A percentile compares a stretch with the other conserved stretches of the same genome.
phyloP scores from a whole-genome alignment of 1,140 invertebrate species.

The Cotesia chilonis region DNA sequence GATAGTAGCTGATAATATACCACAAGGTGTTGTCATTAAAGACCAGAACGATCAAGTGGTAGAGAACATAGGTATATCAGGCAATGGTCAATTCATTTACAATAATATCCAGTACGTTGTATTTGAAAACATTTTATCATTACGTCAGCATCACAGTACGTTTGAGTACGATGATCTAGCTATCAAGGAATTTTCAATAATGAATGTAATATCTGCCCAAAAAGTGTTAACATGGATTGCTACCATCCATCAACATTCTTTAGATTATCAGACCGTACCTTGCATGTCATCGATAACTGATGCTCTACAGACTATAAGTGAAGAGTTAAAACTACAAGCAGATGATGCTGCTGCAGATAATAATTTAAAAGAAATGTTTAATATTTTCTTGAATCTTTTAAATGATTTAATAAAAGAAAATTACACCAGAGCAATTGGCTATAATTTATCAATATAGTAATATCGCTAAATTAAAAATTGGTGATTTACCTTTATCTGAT shows the following conservation, averaged over 20 bases:
- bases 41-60: too few species aligned
- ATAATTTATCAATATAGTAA: constrained; percentile 2
- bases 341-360: background rate
- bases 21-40: too few species aligned
- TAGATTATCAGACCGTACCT: background rate
- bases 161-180: constrained; percentile 1
- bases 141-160: background rate
- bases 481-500: background rate
- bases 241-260: constrained; percentile 1
- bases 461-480: background rate
- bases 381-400: background rate
- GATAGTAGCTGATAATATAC: too few species aligned
- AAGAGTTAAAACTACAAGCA: background rate
- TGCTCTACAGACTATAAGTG: background rate
- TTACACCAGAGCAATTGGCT: background rate
- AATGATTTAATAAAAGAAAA: background rate
- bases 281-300: background rate
- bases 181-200: background rate
- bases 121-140: constrained; percentile 1
- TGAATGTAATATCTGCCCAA: background rate
- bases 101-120: background rate
- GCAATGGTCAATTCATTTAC: background rate
- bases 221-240: constrained; percentile 6
- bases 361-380: background rate
- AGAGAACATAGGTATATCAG: background rate